These are phyloP conservation scores for Embiotoca jacksoni DNA, from an alignment of 2,113 vertebrate species.

Conservation along the genomic window DNA sequence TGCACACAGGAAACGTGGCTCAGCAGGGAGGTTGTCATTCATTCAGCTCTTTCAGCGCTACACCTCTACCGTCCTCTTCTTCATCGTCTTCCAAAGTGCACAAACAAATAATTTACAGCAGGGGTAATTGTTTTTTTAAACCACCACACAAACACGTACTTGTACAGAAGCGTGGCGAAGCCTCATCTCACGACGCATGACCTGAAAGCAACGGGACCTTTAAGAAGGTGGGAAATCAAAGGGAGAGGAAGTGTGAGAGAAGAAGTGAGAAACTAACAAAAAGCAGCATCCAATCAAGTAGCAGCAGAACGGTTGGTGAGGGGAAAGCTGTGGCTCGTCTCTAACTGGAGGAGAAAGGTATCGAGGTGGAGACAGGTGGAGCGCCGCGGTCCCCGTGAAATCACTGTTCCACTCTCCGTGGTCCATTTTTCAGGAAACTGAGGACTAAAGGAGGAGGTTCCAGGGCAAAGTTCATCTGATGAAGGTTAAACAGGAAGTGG, in stretches of 20 bases:
- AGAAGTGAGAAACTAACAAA: not conserved
- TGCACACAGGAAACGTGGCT: not conserved
- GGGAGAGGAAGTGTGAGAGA: not conserved
- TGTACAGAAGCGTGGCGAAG: not conserved
- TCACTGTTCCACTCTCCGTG: conserved; percentile 26
- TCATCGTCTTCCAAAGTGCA: conserved; percentile 60
- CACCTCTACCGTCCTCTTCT: conserved; percentile 11
- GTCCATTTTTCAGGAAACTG: conserved; percentile 36
- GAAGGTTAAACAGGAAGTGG: conserved; percentile 55
- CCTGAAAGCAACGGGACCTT: conserved; percentile 7
- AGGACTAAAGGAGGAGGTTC: conserved; percentile 43
- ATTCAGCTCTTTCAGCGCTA: conserved; percentile 52
- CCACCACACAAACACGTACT: conserved; percentile 11
- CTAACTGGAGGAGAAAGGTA: not conserved
- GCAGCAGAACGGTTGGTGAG: conserved; percentile 57
- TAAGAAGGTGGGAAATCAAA: not conserved
- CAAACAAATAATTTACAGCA: conserved; percentile 57
- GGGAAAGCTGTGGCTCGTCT: not conserved
- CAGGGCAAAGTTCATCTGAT: conserved; percentile 59
- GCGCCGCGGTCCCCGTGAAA: conserved; percentile 16
- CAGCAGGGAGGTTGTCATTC: conserved; percentile 38
- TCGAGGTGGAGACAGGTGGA: not conserved
- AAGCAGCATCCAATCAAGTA: conserved; percentile 61
- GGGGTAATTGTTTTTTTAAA: not conserved
- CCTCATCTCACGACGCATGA: not conserved